Percentiles rank a stretch among this genome's conserved stretches.
phyloP scores from a whole-genome alignment of 2,888 invertebrate species.

The Drosophila planitibia region DNA sequence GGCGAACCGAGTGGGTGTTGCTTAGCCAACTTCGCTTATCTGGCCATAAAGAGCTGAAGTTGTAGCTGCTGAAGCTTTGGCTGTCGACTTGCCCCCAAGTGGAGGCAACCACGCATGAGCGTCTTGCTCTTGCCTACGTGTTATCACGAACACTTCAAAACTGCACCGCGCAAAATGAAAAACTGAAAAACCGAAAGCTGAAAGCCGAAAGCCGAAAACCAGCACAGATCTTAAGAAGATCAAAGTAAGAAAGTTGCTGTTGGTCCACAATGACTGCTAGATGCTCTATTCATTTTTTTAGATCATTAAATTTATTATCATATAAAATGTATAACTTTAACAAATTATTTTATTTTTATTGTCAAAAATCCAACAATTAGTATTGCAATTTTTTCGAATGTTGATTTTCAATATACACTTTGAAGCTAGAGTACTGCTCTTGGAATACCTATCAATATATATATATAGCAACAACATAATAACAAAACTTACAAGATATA shows the following conservation, averaged over 20 bases:
- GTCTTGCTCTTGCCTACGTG: conserved; percentile 66
- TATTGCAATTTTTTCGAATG: neutral
- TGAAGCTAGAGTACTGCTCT: neutral
- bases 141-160: conserved; percentile 69
- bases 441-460: neutral
- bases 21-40: conserved; percentile 58
- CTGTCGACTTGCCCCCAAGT: conserved; percentile 38
- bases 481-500: neutral
- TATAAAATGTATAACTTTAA: neutral
- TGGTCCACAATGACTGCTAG: neutral
- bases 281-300: neutral
- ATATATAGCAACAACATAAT: neutral
- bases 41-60: conserved; percentile 40
- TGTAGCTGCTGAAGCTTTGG: conserved; percentile 13
- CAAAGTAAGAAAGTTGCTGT: neutral
- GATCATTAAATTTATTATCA: neutral
- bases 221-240: conserved; percentile 8
- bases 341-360: neutral
- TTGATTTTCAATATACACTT: neutral
- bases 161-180: conserved; percentile 9
- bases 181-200: neutral
- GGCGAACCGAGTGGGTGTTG: conserved; percentile 66
- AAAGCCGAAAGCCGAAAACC: neutral
- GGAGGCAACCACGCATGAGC: conserved; percentile 66
- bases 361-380: neutral